Conservation (phyloP, 1,140 invertebrate genomes). For the Drosophila jambulina region DNA sequence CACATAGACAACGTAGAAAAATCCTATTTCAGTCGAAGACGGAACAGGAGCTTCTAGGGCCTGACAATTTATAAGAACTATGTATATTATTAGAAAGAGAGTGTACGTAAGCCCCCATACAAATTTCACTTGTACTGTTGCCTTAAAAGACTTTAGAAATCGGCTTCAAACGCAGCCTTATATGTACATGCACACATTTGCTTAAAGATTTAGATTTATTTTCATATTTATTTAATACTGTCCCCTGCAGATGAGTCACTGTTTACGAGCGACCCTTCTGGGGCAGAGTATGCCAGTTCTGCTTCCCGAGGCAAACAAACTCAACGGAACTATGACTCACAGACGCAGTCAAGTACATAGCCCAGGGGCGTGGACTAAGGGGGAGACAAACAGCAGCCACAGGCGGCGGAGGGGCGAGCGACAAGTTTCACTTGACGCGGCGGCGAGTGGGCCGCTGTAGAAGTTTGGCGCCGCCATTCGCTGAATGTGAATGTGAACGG, state of each 20-base stretch:
- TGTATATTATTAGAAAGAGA: neutral
- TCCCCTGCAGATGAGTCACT: conserved; percentile 16
- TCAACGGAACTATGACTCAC: conserved; percentile 47
- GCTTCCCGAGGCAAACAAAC: conserved; percentile 36
- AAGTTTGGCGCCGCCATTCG: conserved; percentile 38
- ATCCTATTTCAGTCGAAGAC: conserved; percentile 7
- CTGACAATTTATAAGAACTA: neutral
- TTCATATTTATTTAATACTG: neutral
- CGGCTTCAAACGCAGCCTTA: neutral
- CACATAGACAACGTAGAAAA: conserved; percentile 10
- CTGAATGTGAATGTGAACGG: conserved; percentile 21
- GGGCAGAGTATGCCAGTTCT: conserved; percentile 24
- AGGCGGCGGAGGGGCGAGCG: conserved; percentile 18
- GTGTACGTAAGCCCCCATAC: neutral
- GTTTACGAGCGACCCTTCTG: conserved; percentile 9
- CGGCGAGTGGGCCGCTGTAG: conserved; percentile 29
- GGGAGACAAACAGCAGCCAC: conserved; percentile 15
- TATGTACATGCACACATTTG: conserved; percentile 1
- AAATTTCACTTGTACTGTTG: neutral
- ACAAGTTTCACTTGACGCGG: conserved; percentile 42
- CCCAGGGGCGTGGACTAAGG: conserved; percentile 16
- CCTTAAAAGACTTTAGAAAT: neutral
- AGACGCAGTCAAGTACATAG: conserved; percentile 34
- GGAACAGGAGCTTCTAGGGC: neutral
- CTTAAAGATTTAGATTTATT: conserved; percentile 18